Percentiles rank a stretch among this genome's conserved stretches.
These are phyloP conservation scores for Ormyrus labotus DNA, from an alignment of 2,888 invertebrate genomes.

Conservation along the genomic window DNA sequence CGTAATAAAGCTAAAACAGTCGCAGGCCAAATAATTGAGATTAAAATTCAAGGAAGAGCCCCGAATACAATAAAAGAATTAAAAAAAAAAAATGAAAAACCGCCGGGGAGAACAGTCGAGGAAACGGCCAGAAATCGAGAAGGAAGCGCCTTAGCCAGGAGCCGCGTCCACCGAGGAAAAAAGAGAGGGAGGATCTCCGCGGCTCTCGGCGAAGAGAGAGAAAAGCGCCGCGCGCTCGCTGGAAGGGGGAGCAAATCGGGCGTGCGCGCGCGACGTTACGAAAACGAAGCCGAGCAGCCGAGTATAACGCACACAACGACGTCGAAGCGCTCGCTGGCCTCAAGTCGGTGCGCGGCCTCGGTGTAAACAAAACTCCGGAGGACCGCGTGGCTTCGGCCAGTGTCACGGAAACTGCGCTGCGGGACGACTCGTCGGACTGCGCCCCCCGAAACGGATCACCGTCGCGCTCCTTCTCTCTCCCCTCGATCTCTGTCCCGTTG, in stretches of 20 bases:
- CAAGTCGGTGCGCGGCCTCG: slow-evolving; percentile 53
- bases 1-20: too few species aligned
- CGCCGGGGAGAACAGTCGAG: not conserved
- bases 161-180: not conserved
- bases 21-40: too few species aligned
- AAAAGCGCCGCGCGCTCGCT: not conserved
- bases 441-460: too few species aligned
- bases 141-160: too few species aligned
- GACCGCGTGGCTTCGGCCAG: slow-evolving; percentile 70
- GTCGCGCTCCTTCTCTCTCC: too few species aligned
- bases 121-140: not conserved
- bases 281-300: too few species aligned
- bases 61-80: too few species aligned
- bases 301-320: too few species aligned
- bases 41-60: too few species aligned
- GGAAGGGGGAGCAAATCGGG: slow-evolving; percentile 11
- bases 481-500: too few species aligned
- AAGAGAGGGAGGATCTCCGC: not conserved
- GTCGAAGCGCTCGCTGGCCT: too few species aligned
- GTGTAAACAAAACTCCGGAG: slow-evolving; percentile 69
- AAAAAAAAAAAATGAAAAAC: too few species aligned
- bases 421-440: slow-evolving; percentile 12
- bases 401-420: slow-evolving; percentile 65
- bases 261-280: not conserved
- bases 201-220: slow-evolving; percentile 12